phyloP scores from a whole-genome alignment of 92 coral and sea anemone species.

The Phymanthus crucifer region DNA sequence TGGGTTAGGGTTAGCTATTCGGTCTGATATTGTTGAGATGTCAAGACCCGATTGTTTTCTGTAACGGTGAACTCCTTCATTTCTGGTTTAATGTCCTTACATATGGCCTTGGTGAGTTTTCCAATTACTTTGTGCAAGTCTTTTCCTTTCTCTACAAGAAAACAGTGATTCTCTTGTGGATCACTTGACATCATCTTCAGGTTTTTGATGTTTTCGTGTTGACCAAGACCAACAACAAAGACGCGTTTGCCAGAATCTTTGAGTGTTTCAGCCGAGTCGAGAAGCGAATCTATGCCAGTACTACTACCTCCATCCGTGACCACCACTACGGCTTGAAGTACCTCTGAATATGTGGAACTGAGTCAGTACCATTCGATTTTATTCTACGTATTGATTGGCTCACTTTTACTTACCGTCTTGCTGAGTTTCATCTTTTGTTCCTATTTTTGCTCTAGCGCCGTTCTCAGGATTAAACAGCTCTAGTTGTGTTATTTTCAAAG shows the following conservation, averaged over 20 bases:
- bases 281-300: conserved; percentile 35
- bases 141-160: conserved; percentile 20
- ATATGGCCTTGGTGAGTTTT: conserved; percentile 19
- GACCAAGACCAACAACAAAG: conserved; percentile 44
- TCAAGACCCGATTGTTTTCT: conserved; percentile 19
- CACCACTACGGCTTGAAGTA: conserved; percentile 31
- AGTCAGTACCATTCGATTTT: background rate
- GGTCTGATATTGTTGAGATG: conserved; percentile 18
- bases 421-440: background rate
- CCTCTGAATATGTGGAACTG: background rate
- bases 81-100: conserved; percentile 35
- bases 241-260: conserved; percentile 41
- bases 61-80: conserved; percentile 26
- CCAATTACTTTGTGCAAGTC: background rate
- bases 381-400: background rate
- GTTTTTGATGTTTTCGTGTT: conserved; percentile 16
- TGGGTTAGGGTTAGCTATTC: background rate
- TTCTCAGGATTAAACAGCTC: conserved; percentile 31
- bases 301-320: conserved; percentile 36
- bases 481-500: conserved; percentile 32
- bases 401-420: background rate
- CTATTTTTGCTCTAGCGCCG: conserved; percentile 18
- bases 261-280: conserved; percentile 9
- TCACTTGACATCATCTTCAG: conserved; percentile 40
- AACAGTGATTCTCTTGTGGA: conserved; percentile 24